Conservation (phyloP, 1,140 invertebrate species). For the Ceratina calcarata region DNA sequence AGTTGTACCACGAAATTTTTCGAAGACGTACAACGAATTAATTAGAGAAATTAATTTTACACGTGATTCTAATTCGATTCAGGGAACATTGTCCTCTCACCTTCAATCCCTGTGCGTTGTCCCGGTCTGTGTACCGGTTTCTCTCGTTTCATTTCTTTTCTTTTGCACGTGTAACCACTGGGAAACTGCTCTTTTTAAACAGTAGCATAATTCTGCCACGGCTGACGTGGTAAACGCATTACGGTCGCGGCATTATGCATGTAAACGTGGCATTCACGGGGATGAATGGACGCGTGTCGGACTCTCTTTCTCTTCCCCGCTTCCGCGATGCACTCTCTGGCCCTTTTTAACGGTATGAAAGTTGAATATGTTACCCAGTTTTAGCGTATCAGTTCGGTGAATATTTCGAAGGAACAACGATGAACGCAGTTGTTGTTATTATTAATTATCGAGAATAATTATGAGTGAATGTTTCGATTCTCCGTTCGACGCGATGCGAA, state of each 20-base stretch:
- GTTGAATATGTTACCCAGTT: background rate
- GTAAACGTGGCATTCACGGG: constrained; percentile 66
- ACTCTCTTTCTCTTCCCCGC: constrained; percentile 37
- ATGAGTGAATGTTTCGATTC: no score
- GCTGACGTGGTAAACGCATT: constrained; percentile 66
- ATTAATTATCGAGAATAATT: no score
- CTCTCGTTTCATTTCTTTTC: constrained; percentile 23
- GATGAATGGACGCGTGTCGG: constrained; percentile 64
- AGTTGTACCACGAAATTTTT: no score
- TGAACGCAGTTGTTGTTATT: no score
- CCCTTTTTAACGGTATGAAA: constrained; percentile 15
- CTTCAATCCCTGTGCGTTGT: constrained; percentile 27
- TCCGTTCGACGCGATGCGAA: no score
- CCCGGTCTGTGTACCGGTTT: background rate
- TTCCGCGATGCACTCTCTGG: background rate
- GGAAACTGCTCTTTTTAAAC: constrained; percentile 69
- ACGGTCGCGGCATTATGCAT: constrained; percentile 64
- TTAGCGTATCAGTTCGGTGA: no score
- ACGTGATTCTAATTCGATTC: no score
- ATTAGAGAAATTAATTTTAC: no score
- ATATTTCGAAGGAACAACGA: no score
- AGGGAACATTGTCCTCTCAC: constrained; percentile 17
- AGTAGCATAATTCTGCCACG: constrained; percentile 69
- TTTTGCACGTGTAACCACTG: constrained; percentile 30
- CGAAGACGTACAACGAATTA: no score